phyloP scores from a whole-genome alignment of 37 sponge, comb jelly and placozoan species.

The Chondrilla cf. caribensis region DNA sequence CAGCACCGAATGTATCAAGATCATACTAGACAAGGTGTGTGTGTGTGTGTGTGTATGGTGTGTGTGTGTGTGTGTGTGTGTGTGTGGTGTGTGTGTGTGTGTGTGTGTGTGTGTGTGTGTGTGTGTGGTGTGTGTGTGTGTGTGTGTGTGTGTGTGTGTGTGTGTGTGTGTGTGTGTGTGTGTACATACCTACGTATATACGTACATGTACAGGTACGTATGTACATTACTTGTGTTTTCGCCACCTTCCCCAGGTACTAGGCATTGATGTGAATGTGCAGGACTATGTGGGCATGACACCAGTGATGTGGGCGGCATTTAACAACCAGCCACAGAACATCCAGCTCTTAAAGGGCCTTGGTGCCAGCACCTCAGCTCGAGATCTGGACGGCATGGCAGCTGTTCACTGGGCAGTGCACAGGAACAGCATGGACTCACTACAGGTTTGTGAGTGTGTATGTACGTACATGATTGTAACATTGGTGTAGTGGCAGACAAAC shows the following conservation, averaged over 20 bases:
- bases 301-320: conserved; percentile 90
- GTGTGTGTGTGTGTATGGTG: too few relatives aligned
- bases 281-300: conserved; percentile 71
- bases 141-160: too few relatives aligned
- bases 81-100: too few relatives aligned
- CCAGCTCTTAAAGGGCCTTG: conserved; percentile 37
- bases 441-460: conserved; percentile 28
- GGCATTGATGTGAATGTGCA: conserved; percentile 50
- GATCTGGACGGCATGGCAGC: conserved; percentile 86
- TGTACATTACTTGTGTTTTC: not conserved
- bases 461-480: not conserved
- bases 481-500: too few relatives aligned
- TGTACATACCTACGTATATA: too few relatives aligned
- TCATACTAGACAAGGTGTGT: conserved; percentile 65
- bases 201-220: too few relatives aligned
- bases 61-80: too few relatives aligned
- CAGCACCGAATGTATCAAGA: conserved; percentile 34
- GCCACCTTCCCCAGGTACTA: conserved; percentile 37
- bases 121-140: too few relatives aligned
- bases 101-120: too few relatives aligned
- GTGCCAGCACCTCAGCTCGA: conserved; percentile 43
- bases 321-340: conserved; percentile 55
- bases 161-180: not conserved
- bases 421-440: conserved; percentile 41
- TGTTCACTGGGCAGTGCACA: conserved; percentile 78